These are phyloP conservation scores for Eulemur rubriventer DNA, from an alignment of 2,797 vertebrate genomes.

Conservation along the genomic window DNA sequence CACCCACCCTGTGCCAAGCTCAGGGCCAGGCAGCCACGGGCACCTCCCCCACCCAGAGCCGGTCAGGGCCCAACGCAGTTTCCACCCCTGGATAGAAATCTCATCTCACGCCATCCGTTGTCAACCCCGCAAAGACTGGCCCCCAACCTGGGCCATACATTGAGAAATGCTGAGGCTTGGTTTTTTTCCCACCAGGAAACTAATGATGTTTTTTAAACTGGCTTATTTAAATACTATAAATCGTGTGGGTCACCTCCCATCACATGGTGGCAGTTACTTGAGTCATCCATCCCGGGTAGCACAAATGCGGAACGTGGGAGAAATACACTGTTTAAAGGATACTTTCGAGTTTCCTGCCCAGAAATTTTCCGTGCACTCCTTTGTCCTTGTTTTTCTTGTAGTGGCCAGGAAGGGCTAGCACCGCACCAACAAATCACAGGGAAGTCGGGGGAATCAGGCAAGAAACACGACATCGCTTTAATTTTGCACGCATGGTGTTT, in stretches of 20 bases:
- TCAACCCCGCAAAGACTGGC: background rate
- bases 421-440: conserved; percentile 2
- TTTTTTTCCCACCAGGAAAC: background rate
- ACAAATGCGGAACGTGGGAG: rapidly evolving
- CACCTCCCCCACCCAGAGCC: background rate
- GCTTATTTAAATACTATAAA: background rate
- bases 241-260: background rate
- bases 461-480: conserved; percentile 81
- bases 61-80: background rate
- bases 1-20: background rate
- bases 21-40: rapidly evolving
- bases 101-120: rapidly evolving
- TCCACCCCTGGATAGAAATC: background rate
- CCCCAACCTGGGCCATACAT: rapidly evolving
- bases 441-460: conserved; percentile 20
- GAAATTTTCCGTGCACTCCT: conserved; percentile 13
- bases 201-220: no score
- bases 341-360: background rate
- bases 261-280: background rate
- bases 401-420: background rate
- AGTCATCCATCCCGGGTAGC: rapidly evolving
- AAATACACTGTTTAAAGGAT: background rate
- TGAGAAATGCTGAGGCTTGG: no score
- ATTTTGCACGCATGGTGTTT: conserved; percentile 85
- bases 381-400: conserved; percentile 28